Percentiles rank a stretch among this genome's conserved stretches.
Conservation (phyloP, 2,113 vertebrate genomes). For the Clupea harengus region DNA sequence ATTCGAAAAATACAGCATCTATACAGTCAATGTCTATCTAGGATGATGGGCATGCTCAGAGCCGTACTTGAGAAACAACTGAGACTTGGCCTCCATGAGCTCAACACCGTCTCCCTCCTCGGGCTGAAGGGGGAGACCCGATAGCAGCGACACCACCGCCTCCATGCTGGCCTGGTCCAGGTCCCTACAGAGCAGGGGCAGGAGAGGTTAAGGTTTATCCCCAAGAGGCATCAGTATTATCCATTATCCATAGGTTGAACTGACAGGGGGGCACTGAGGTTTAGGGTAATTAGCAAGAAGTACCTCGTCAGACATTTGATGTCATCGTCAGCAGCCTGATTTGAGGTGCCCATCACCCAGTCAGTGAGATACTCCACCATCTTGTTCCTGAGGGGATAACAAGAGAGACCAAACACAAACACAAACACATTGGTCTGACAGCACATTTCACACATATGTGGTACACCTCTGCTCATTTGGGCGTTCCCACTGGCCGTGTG, state of each 20-base stretch:
- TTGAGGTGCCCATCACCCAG: constrained; percentile 99
- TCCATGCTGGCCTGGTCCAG: constrained; percentile 99
- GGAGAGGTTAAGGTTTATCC: background rate
- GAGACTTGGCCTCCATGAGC: constrained; percentile 98
- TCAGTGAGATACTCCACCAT: constrained; percentile 99
- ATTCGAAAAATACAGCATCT: too few relatives aligned
- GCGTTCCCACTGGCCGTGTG: too few relatives aligned
- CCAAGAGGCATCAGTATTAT: too few relatives aligned
- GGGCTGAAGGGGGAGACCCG: constrained; percentile 92
- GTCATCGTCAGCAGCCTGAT: constrained; percentile 95
- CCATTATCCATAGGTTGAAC: too few relatives aligned
- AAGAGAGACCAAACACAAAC: background rate
- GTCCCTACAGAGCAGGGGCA: constrained; percentile 71
- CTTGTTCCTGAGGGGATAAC: constrained; percentile 84
- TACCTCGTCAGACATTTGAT: constrained; percentile 97
- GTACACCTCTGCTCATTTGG: too few relatives aligned
- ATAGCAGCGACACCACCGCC: constrained; percentile 93
- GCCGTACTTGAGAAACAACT: constrained; percentile 95
- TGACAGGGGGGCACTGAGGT: too few relatives aligned
- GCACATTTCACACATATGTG: too few relatives aligned
- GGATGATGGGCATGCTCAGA: background rate
- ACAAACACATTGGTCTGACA: background rate
- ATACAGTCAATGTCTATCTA: too few relatives aligned
- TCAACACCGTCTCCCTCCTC: constrained; percentile 98
- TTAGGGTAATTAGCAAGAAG: background rate